Conservation (phyloP, 2,797 vertebrate species). For the Mallotus villosus region DNA sequence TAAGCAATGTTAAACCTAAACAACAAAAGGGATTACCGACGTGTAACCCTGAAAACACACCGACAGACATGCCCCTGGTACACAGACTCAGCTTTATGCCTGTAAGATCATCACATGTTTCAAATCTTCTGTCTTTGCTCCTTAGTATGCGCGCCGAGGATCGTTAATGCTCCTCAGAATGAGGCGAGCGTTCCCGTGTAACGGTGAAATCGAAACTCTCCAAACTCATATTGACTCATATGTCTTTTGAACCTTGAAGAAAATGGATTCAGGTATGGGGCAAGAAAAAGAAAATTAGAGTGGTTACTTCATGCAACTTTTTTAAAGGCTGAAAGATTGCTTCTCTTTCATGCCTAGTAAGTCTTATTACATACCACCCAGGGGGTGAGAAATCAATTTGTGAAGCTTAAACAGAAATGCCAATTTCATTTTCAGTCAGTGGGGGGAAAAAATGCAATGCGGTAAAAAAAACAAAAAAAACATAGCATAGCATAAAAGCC, state of each 20-base stretch:
- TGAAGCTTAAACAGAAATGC: conserved; percentile 68
- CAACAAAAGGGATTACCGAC: no score
- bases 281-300: conserved; percentile 57
- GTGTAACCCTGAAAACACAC: no score
- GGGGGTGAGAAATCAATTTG: conserved; percentile 73
- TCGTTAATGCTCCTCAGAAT: conserved; percentile 77
- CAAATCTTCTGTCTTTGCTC: conserved; percentile 24
- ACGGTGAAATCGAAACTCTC: conserved; percentile 51
- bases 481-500: conserved; percentile 42
- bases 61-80: background rate
- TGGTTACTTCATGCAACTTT: conserved; percentile 62
- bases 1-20: conserved; percentile 33
- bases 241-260: conserved; percentile 59
- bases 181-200: conserved; percentile 56
- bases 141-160: conserved; percentile 65
- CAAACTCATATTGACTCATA: conserved; percentile 57
- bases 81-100: background rate
- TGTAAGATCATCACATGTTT: background rate
- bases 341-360: conserved; percentile 74
- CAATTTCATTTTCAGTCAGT: conserved; percentile 55
- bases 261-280: conserved; percentile 56
- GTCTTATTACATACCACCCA: conserved; percentile 75
- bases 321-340: conserved; percentile 70
- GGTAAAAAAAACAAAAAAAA: conserved; percentile 22
- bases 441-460: conserved; percentile 12